phyloP scores from a whole-genome alignment of 2,888 invertebrate genomes.

The Torymus texanus region DNA sequence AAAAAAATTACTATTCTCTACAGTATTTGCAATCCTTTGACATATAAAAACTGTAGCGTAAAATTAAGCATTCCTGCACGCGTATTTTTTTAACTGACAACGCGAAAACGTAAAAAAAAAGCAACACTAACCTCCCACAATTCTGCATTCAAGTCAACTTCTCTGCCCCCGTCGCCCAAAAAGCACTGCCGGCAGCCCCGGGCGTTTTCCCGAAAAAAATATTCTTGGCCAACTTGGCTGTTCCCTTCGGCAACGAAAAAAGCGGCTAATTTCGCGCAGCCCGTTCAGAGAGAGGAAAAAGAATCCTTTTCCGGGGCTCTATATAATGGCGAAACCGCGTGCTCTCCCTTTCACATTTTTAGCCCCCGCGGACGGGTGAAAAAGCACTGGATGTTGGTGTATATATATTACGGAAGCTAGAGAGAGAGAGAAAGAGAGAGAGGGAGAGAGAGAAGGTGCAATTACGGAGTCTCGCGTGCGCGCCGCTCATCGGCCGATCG shows the following conservation, averaged over 20 bases:
- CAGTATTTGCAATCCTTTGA: background rate
- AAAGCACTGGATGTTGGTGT: background rate
- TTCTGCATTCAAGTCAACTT: too few species aligned
- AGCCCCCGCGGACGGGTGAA: background rate
- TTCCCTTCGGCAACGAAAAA: background rate
- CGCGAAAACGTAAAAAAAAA: too few species aligned
- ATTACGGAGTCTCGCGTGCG: conserved; percentile 56
- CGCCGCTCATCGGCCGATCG: conserved; percentile 57
- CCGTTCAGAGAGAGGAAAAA: conserved; percentile 11
- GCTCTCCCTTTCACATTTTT: conserved; percentile 26
- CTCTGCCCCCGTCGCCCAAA: too few species aligned
- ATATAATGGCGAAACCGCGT: conserved; percentile 34
- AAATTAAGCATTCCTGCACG: background rate
- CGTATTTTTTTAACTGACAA: too few species aligned
- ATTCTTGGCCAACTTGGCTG: too few species aligned
- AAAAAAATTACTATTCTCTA: too few species aligned
- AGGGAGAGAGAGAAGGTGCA: conserved; percentile 10
- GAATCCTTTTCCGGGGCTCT: conserved; percentile 4
- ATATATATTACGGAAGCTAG: background rate
- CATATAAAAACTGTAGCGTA: background rate
- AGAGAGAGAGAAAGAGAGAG: background rate
- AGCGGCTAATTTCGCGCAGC: conserved; percentile 26
- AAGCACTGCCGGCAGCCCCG: too few species aligned
- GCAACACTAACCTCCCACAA: too few species aligned
- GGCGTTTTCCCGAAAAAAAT: too few species aligned